Conservation (phyloP, 2,888 invertebrate genomes). For the Macrosoma leucophasiata region DNA sequence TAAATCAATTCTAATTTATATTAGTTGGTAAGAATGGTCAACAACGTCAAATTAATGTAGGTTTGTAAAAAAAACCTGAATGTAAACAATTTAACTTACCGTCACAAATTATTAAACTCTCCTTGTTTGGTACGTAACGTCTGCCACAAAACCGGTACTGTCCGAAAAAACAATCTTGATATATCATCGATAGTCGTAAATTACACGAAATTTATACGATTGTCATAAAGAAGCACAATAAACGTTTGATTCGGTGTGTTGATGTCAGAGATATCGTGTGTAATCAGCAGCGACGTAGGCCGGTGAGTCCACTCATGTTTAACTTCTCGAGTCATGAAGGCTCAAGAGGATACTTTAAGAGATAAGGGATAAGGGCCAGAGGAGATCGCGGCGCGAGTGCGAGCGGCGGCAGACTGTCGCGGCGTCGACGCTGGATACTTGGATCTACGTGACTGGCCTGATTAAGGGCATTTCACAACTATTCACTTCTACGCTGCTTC, state of each 20-base stretch:
- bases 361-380: constrained; percentile 55
- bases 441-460: constrained; percentile 44
- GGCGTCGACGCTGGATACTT: constrained; percentile 23
- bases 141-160: too few relatives aligned
- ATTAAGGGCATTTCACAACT: constrained; percentile 46
- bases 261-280: constrained; percentile 38
- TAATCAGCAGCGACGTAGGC: constrained; percentile 27
- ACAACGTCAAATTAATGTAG: too few relatives aligned
- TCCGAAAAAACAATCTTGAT: too few relatives aligned
- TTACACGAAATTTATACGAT: background rate
- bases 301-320: constrained; percentile 26
- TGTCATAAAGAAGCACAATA: constrained; percentile 30
- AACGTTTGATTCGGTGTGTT: constrained; percentile 38
- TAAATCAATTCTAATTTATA: too few relatives aligned
- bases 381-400: constrained; percentile 29
- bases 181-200: background rate
- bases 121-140: too few relatives aligned
- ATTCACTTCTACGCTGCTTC: constrained; percentile 37
- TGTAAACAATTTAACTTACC: too few relatives aligned
- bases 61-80: too few relatives aligned
- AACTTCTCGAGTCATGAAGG: constrained; percentile 45
- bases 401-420: constrained; percentile 40
- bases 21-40: too few relatives aligned
- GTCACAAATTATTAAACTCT: too few relatives aligned
- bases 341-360: constrained; percentile 35